A percentile compares a stretch with the other conserved stretches of the same genome.
These are phyloP conservation scores for Drosophila incognita DNA, from an alignment of 2,888 invertebrate species.

Conservation along the genomic window DNA sequence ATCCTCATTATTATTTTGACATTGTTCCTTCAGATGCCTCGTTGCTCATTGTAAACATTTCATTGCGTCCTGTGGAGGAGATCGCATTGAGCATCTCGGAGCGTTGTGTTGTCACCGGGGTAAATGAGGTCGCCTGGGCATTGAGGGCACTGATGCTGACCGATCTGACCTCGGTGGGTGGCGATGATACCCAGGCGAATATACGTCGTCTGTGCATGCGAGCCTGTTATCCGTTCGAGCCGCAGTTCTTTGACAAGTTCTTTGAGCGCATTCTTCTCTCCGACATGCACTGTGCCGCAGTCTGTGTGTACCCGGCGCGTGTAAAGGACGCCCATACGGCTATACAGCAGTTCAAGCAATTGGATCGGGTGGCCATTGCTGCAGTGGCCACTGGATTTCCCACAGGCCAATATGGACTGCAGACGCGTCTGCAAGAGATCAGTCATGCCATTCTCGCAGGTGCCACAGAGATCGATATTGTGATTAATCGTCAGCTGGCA, in stretches of 20 bases:
- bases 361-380: conserved; percentile 89
- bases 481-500: conserved; percentile 94
- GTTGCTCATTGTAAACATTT: conserved; percentile 85
- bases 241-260: conserved; percentile 67
- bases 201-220: conserved; percentile 91
- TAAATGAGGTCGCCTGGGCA: conserved; percentile 91
- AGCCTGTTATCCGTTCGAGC: conserved; percentile 87
- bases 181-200: conserved; percentile 91
- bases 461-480: conserved; percentile 97
- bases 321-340: conserved; percentile 90
- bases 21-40: conserved; percentile 52
- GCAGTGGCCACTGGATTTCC: conserved; percentile 99
- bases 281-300: conserved; percentile 91
- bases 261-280: conserved; percentile 70
- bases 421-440: conserved; percentile 93
- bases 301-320: conserved; percentile 97
- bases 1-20: not conserved
- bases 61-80: conserved; percentile 87
- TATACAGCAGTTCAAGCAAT: conserved; percentile 86
- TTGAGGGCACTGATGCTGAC: conserved; percentile 93
- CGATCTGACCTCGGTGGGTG: conserved; percentile 96
- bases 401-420: conserved; percentile 93
- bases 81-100: conserved; percentile 86
- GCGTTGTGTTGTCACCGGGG: conserved; percentile 74
- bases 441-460: conserved; percentile 91